Percentiles rank a stretch among this genome's conserved stretches.
These are phyloP conservation scores for Antheraea yamamai DNA, from an alignment of 2,888 invertebrate genomes.

Conservation along the genomic window DNA sequence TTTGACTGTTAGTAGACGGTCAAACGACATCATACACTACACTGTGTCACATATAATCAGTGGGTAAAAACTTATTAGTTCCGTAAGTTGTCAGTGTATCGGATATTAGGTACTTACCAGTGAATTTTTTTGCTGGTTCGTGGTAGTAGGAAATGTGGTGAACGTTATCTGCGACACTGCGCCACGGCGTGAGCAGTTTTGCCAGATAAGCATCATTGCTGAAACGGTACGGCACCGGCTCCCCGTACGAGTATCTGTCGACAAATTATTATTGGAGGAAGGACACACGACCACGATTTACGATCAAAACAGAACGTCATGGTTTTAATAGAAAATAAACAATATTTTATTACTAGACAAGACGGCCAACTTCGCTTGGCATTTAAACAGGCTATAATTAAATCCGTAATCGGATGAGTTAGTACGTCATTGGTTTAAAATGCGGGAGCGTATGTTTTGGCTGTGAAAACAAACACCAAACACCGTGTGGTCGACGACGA, in stretches of 20 bases:
- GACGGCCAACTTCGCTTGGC: slow-evolving; percentile 67
- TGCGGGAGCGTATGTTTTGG: slow-evolving; percentile 53
- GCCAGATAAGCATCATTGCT: slow-evolving; percentile 88
- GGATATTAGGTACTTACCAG: slow-evolving; percentile 73
- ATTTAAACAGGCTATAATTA: slow-evolving; percentile 76
- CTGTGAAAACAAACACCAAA: slow-evolving; percentile 58
- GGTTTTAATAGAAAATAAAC: slow-evolving; percentile 57
- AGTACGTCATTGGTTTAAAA: slow-evolving; percentile 52
- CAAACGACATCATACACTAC: slow-evolving; percentile 36
- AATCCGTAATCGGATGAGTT: slow-evolving; percentile 47
- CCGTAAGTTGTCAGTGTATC: slow-evolving; percentile 38
- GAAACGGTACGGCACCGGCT: slow-evolving; percentile 83
- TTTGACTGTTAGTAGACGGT: slow-evolving; percentile 64
- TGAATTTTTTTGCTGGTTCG: slow-evolving; percentile 85
- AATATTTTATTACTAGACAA: slow-evolving; percentile 57
- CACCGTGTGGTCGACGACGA: slow-evolving; percentile 52
- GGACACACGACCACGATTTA: slow-evolving; percentile 28
- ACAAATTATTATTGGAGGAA: slow-evolving; percentile 27
- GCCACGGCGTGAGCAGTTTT: slow-evolving; percentile 84
- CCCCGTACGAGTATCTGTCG: slow-evolving; percentile 79
- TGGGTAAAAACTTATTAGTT: slow-evolving; percentile 15
- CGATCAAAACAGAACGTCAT: slow-evolving; percentile 32
- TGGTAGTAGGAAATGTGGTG: slow-evolving; percentile 85
- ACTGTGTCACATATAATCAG: slow-evolving; percentile 30
- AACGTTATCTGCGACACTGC: slow-evolving; percentile 83